Conservation (phyloP, 2,888 invertebrate species). For the Nymphalis polychloros region DNA sequence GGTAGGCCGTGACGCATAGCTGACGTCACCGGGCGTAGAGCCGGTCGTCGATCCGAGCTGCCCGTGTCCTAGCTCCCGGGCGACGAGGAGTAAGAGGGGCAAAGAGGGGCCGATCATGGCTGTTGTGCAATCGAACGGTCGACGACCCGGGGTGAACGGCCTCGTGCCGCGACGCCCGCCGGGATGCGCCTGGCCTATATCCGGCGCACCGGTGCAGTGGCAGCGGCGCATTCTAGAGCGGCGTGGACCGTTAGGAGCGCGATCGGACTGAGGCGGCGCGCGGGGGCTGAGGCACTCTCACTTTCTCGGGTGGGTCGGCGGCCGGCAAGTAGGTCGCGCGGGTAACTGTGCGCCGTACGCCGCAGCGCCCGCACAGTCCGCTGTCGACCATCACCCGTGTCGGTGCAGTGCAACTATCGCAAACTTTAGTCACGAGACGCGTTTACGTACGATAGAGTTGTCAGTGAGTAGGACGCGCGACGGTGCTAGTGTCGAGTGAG, state of each 20-base stretch:
- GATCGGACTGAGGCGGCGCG: constrained; percentile 49
- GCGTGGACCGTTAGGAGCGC: constrained; percentile 79
- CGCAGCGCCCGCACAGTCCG: constrained; percentile 80
- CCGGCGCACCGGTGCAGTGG: constrained; percentile 80
- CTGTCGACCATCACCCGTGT: constrained; percentile 83
- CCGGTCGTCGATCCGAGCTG: constrained; percentile 69
- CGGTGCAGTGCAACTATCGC: constrained; percentile 71
- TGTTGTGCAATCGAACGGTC: constrained; percentile 80
- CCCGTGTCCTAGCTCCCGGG: constrained; percentile 71
- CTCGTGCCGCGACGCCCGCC: constrained; percentile 76
- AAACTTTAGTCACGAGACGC: constrained; percentile 61
- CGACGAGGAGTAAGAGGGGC: constrained; percentile 38
- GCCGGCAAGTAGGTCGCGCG: constrained; percentile 90
- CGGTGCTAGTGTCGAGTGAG: constrained; percentile 55
- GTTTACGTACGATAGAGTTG: constrained; percentile 51
- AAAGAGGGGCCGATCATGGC: constrained; percentile 53
- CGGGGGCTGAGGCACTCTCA: constrained; percentile 79
- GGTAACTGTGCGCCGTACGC: constrained; percentile 83
- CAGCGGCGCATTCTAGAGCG: constrained; percentile 81
- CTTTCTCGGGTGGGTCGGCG: constrained; percentile 86
- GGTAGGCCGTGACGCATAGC: constrained; percentile 81
- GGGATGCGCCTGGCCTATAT: constrained; percentile 82
- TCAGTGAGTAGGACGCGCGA: constrained; percentile 55
- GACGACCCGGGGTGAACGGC: constrained; percentile 79
- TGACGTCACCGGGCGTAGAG: constrained; percentile 73